Evolutionary conservation across 1,140 invertebrate species (phyloP).

Genomic region (Teleogryllus occipitalis): DNA sequence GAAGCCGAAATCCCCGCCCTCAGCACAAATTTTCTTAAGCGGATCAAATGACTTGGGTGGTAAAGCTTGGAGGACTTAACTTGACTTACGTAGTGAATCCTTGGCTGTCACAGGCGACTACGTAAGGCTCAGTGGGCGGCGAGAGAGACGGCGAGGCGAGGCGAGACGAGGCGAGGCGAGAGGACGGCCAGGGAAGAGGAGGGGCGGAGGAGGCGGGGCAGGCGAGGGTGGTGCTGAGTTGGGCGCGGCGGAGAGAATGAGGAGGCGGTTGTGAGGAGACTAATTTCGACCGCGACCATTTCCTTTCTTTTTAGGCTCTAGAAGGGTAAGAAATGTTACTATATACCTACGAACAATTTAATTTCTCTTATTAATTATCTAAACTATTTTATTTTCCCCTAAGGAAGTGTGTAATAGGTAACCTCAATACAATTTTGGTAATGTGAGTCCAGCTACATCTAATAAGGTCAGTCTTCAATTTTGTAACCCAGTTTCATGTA

Average conservation of each 20-base stretch:
- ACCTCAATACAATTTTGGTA: no score
- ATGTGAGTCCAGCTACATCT: no score
- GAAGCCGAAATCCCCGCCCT: constrained; percentile 11
- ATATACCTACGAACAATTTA: no score
- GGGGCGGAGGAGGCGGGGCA: neutral
- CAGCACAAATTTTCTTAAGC: constrained; percentile 28
- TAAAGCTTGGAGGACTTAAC: constrained; percentile 24
- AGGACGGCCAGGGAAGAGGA: neutral
- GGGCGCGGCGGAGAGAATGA: neutral
- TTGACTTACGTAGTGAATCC: constrained; percentile 23
- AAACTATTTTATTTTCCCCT: no score
- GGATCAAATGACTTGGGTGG: constrained; percentile 27
- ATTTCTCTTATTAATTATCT: no score
- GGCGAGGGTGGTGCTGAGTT: neutral
- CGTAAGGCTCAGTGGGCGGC: constrained; percentile 12
- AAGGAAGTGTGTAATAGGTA: no score
- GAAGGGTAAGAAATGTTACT: no score
- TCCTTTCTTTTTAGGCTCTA: no score
- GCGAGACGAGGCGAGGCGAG: constrained; percentile 4
- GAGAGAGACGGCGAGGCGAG: constrained; percentile 9
- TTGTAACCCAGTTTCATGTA: no score
- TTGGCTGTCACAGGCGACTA: constrained; percentile 17
- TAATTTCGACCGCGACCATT: neutral
- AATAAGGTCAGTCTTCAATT: no score
- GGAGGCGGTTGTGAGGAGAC: neutral